phyloP scores from a whole-genome alignment of 2,113 vertebrate genomes.

The Dicaeum eximium region DNA sequence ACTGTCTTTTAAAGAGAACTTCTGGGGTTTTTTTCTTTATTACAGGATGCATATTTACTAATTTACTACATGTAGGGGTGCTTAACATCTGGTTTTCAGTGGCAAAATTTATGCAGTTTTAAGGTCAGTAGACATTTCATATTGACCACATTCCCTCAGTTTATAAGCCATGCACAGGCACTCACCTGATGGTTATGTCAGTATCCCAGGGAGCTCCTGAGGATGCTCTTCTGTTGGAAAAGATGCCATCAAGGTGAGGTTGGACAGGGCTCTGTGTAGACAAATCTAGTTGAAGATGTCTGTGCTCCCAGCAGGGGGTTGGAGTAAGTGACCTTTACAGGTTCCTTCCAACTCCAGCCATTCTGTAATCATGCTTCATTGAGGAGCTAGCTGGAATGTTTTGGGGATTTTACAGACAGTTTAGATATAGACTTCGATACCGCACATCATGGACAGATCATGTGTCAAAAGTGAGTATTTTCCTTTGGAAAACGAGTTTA shows the following conservation, averaged over 20 bases:
- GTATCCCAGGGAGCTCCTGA: not conserved
- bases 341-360: not conserved
- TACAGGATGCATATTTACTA: not conserved
- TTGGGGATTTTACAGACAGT: not conserved
- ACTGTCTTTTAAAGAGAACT: not conserved
- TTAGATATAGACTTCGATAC: not conserved
- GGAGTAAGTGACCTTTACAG: not conserved
- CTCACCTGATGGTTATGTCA: not conserved
- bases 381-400: not conserved
- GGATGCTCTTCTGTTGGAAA: not conserved
- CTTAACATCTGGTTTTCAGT: not conserved
- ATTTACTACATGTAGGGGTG: not conserved
- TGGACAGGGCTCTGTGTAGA: accelerated
- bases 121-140: not conserved
- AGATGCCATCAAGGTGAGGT: too few relatives aligned
- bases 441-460: accelerated
- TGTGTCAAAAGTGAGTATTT: not conserved
- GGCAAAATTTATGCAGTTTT: not conserved
- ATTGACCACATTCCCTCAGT: accelerated
- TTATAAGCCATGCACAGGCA: not conserved
- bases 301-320: accelerated
- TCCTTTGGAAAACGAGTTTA: not conserved
- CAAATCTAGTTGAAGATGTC: not conserved
- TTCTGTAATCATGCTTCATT: not conserved
- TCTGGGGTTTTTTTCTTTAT: not conserved